Evolutionary conservation across 35 echinoderm and acorn worm species (phyloP).

Genomic region (Amphiura filiformis): DNA sequence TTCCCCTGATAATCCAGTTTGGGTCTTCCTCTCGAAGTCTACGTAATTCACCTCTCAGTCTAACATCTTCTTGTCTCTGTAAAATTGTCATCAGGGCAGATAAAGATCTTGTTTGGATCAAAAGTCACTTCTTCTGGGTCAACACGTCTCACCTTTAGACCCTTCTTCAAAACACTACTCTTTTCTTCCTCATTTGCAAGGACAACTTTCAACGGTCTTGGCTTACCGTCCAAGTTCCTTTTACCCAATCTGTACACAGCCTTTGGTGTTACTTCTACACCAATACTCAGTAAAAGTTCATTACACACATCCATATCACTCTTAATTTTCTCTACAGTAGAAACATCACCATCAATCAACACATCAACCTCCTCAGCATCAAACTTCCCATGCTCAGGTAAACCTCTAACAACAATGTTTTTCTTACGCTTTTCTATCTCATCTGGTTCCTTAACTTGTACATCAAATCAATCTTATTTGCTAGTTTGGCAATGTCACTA

Average conservation of each 20-base stretch:
- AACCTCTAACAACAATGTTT: not conserved
- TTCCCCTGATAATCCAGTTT: constrained; percentile 5
- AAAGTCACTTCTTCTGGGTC: no score
- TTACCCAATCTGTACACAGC: not conserved
- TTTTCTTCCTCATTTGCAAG: not conserved
- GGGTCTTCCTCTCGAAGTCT: not conserved
- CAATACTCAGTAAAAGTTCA: not conserved
- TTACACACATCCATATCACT: not conserved
- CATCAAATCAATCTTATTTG: not conserved
- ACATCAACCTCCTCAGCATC: not conserved
- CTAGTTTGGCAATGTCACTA: not conserved
- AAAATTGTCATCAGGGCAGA: not conserved
- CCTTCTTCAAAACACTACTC: not conserved
- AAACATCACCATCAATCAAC: not conserved
- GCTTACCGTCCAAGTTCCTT: not conserved
- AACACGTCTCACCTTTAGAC: not conserved
- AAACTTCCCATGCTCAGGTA: not conserved
- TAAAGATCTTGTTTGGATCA: not conserved
- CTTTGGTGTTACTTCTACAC: not conserved
- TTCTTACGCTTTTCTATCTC: constrained; percentile 34
- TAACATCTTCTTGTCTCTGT: constrained; percentile 5
- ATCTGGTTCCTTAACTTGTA: not conserved
- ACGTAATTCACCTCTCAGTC: not conserved
- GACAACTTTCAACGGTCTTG: not conserved
- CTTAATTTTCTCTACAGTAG: not conserved